Evolutionary conservation across 2,888 invertebrate species (phyloP).

Genomic region (Phaedon cochleariae): DNA sequence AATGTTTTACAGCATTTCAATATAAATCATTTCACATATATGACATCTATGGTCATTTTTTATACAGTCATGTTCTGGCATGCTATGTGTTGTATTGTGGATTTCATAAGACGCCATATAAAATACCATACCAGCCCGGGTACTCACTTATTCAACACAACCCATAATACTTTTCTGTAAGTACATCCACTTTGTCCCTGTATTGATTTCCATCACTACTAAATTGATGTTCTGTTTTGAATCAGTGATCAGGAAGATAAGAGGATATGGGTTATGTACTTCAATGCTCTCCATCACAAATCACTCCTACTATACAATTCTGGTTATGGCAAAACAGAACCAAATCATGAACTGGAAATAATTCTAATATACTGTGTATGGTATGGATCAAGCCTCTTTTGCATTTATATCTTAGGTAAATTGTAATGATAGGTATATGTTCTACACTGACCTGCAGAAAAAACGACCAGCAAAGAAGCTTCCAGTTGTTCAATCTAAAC

Average conservation of each 20-base stretch:
- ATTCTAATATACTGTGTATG: constrained; percentile 49
- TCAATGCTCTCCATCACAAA: constrained; percentile 46
- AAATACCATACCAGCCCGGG: constrained; percentile 14
- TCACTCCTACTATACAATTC: constrained; percentile 46
- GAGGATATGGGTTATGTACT: constrained; percentile 33
- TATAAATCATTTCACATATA: constrained; percentile 48
- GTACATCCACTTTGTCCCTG: neutral
- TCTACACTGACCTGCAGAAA: neutral
- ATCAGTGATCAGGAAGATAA: neutral
- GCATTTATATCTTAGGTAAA: constrained; percentile 47
- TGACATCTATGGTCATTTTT: constrained; percentile 45
- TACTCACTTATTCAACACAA: constrained; percentile 5
- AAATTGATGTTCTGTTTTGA: too few species aligned
- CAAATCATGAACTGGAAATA: constrained; percentile 42
- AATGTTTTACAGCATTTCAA: constrained; percentile 42
- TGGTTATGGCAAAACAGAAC: constrained; percentile 45
- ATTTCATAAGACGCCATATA: constrained; percentile 38
- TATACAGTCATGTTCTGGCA: constrained; percentile 50
- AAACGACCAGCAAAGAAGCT: too few species aligned
- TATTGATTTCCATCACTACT: too few species aligned
- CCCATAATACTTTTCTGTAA: neutral
- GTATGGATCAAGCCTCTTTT: constrained; percentile 47
- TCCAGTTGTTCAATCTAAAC: too few species aligned
- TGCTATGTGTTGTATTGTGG: constrained; percentile 42
- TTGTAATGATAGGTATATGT: neutral